phyloP scores from a whole-genome alignment of 1,140 invertebrate species.

The Drosophila murphyi region DNA sequence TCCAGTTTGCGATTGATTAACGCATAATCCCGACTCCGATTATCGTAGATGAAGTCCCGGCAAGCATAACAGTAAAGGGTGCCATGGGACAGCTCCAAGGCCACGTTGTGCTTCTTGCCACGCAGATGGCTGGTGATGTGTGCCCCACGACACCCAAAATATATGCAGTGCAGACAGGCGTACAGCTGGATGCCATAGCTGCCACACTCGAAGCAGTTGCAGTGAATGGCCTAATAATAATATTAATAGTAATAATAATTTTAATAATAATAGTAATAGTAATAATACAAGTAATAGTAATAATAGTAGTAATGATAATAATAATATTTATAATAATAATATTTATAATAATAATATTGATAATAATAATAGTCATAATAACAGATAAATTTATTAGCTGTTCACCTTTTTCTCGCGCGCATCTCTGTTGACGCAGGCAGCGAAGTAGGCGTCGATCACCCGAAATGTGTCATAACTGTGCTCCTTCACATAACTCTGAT shows the following conservation, averaged over 20 bases:
- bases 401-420: conserved; percentile 89
- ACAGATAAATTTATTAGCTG: neutral
- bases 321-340: no score
- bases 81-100: conserved; percentile 94
- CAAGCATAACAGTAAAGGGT: conserved; percentile 96
- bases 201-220: conserved; percentile 87
- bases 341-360: no score
- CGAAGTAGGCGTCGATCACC: conserved; percentile 91
- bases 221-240: conserved; percentile 60
- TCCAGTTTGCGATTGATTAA: conserved; percentile 85
- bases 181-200: conserved; percentile 91
- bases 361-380: no score
- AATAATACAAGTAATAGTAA: no score
- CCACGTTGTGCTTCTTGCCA: conserved; percentile 91
- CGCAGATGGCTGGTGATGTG: conserved; percentile 95
- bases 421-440: conserved; percentile 89
- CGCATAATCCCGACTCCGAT: conserved; percentile 88
- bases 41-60: conserved; percentile 96
- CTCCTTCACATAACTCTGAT: conserved; percentile 84
- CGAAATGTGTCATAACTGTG: conserved; percentile 86
- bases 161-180: conserved; percentile 96
- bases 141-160: conserved; percentile 93
- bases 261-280: no score
- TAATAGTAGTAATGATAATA: no score
- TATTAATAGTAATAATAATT: no score